A percentile compares a stretch with the other conserved stretches of the same genome.
phyloP scores from a whole-genome alignment of 2,113 vertebrate species.

The Neodon shergylaensis region DNA sequence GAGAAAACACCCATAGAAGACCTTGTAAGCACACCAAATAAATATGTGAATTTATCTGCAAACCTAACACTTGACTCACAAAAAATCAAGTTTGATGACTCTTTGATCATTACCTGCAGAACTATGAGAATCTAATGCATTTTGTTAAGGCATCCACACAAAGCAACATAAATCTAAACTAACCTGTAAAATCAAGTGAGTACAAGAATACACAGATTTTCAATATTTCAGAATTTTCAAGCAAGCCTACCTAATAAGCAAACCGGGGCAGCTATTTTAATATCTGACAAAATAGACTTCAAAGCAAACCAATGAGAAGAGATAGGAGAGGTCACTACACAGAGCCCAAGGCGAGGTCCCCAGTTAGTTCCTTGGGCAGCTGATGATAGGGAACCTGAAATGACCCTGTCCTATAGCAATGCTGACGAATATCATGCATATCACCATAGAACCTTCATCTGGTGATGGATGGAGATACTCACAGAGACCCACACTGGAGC shows the following conservation, averaged over 20 bases:
- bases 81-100: neutral
- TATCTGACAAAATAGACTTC: neutral
- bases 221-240: neutral
- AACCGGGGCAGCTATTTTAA: neutral
- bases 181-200: neutral
- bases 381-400: too few relatives aligned
- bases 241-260: neutral
- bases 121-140: neutral
- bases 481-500: too few relatives aligned
- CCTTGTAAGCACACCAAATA: neutral
- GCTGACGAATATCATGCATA: too few relatives aligned
- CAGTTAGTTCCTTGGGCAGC: too few relatives aligned
- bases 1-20: neutral
- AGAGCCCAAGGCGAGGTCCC: too few relatives aligned
- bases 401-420: too few relatives aligned
- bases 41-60: neutral
- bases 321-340: neutral
- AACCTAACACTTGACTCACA: neutral
- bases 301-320: neutral
- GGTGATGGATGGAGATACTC: too few relatives aligned
- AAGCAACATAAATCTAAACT: neutral
- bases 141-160: neutral
- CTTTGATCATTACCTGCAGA: neutral
- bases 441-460: too few relatives aligned
- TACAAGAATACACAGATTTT: neutral